Percentiles rank a stretch among this genome's conserved stretches.
phyloP scores from a whole-genome alignment of 1,140 invertebrate species.

The Tetramorium simillimum region DNA sequence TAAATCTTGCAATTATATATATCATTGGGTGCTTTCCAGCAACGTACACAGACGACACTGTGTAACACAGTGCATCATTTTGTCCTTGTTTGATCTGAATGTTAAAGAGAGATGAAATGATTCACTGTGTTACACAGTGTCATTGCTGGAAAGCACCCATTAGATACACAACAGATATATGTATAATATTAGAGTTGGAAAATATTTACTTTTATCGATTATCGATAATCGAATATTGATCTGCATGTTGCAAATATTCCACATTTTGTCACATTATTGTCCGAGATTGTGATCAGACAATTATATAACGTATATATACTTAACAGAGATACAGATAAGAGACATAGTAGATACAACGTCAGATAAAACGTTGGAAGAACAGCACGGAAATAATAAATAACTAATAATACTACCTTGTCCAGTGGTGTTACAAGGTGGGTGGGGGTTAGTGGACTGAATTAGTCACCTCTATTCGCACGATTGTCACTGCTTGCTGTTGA shows the following conservation, averaged over 20 bases:
- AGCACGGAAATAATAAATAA: constrained; percentile 74
- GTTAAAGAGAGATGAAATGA: too few relatives aligned
- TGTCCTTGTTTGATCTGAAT: too few relatives aligned
- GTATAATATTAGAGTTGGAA: constrained; percentile 9
- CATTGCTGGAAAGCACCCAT: too few relatives aligned
- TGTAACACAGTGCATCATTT: too few relatives aligned
- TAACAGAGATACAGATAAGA: constrained; percentile 38
- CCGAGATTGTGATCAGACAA: constrained; percentile 23
- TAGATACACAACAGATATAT: not conserved
- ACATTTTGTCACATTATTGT: not conserved
- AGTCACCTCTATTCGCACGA: constrained; percentile 84
- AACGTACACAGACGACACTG: too few relatives aligned
- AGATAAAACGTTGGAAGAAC: constrained; percentile 65
- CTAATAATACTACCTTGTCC: constrained; percentile 79
- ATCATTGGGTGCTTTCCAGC: too few relatives aligned
- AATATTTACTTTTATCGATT: constrained; percentile 14
- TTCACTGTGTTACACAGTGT: too few relatives aligned
- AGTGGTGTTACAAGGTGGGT: constrained; percentile 77
- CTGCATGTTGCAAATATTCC: not conserved
- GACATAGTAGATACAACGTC: constrained; percentile 55
- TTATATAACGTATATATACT: constrained; percentile 58
- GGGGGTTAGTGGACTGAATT: constrained; percentile 78
- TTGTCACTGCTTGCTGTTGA: constrained; percentile 81
- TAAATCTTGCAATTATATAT: constrained; percentile 21
- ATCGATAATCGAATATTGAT: not conserved